phyloP scores from a whole-genome alignment of 2,888 invertebrate species.

The Nematopogon swammerdamellus region DNA sequence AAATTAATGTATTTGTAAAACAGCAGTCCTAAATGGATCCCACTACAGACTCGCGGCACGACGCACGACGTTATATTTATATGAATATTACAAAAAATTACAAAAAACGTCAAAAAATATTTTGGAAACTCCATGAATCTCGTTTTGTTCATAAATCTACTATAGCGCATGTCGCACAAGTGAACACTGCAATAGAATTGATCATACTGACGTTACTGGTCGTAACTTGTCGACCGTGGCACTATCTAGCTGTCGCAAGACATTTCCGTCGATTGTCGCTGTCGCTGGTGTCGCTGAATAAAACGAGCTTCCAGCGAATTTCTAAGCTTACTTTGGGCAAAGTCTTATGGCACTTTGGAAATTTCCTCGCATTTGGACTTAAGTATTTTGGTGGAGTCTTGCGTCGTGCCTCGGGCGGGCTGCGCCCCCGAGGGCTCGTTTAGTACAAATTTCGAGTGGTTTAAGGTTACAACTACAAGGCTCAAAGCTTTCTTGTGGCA shows the following conservation, averaged over 20 bases:
- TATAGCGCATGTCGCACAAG: too few species aligned
- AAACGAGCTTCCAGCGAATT: background rate
- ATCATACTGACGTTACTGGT: too few species aligned
- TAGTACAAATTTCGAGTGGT: constrained; percentile 58
- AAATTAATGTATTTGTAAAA: background rate
- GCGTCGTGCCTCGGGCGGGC: background rate
- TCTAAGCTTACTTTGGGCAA: background rate
- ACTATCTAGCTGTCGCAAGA: too few species aligned
- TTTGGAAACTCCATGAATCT: background rate
- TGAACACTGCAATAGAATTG: too few species aligned
- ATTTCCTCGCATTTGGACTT: constrained; percentile 53
- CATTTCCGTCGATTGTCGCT: too few species aligned
- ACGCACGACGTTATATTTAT: background rate
- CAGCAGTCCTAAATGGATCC: background rate
- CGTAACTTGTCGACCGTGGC: too few species aligned
- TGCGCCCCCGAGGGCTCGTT: constrained; percentile 15
- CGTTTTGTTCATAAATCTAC: too few species aligned
- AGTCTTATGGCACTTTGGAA: constrained; percentile 1
- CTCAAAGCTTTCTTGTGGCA: constrained; percentile 55
- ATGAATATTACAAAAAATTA: background rate
- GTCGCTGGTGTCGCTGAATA: too few species aligned
- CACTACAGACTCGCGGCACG: background rate
- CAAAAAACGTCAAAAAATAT: background rate
- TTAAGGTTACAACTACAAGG: constrained; percentile 44
- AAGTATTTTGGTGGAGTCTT: constrained; percentile 20